Evolutionary conservation across 2,888 invertebrate species (phyloP).

Genomic region (Lycocerus yunnanus): DNA sequence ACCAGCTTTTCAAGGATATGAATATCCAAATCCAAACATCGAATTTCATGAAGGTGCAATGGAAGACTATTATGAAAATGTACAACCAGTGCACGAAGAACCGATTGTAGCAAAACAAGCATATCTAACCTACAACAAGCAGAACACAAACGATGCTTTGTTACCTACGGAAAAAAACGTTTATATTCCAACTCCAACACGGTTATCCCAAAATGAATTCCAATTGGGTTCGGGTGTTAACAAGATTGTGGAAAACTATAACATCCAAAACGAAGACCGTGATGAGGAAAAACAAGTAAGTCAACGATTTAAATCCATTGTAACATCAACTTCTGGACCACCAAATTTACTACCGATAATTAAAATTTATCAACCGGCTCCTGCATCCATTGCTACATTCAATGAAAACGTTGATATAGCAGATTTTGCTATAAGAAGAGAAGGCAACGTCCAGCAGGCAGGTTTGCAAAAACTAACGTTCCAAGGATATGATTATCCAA

Average conservation of each 20-base stretch:
- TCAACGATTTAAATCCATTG: too few relatives aligned
- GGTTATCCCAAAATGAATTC: too few relatives aligned
- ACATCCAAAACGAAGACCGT: too few relatives aligned
- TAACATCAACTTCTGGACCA: not conserved
- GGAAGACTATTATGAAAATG: slow-evolving; percentile 39
- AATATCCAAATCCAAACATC: slow-evolving; percentile 40
- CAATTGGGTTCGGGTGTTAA: too few relatives aligned
- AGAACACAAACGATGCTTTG: too few relatives aligned
- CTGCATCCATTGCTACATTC: not conserved
- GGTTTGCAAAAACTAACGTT: not conserved
- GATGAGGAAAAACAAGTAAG: too few relatives aligned
- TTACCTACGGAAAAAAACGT: too few relatives aligned
- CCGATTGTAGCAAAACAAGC: slow-evolving; percentile 48
- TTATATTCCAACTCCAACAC: too few relatives aligned
- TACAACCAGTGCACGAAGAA: slow-evolving; percentile 44
- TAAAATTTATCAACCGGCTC: not conserved
- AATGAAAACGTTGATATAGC: not conserved
- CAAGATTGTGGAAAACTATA: too few relatives aligned
- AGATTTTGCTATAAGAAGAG: not conserved
- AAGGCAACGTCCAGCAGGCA: not conserved
- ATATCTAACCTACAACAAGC: slow-evolving; percentile 42
- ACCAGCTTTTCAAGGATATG: slow-evolving; percentile 28
- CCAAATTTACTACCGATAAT: not conserved
- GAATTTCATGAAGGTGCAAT: slow-evolving; percentile 51
- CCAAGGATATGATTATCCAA: slow-evolving; percentile 41